Base-by-base conservation (phyloP, 1,140 invertebrate genomes). In the Drosophila guanche region DNA sequence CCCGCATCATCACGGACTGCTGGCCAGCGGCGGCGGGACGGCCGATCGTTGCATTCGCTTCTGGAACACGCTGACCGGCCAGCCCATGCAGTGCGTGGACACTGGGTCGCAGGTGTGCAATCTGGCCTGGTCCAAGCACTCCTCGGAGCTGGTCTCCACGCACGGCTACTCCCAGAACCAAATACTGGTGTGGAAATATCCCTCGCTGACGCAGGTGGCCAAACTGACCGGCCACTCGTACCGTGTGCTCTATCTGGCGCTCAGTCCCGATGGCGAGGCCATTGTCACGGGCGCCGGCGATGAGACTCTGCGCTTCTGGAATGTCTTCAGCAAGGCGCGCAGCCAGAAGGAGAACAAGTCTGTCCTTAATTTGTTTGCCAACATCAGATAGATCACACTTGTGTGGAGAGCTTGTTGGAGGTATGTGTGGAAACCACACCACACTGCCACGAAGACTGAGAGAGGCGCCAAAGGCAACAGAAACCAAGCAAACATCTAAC, bases 151-250 rank as follows among this genome's bases (percentile, higher is more conserved):
- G 85, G 98, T 99, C 61, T 99, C 97, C 83, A 99, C 99, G 1
- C 99, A 99, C 92, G 99, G 99, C 0, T 99, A 99, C 90, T 99
- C 98, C 25, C 99, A 99, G 91, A 99, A 99, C 92, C 99, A 99
- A 93, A 99, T 99, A 55, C 92, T 99, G 8, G 98, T 99, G 0
- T 99, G 99, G 99, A 99, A 99, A 89, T 99, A 99, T 92, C 99
- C 99, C 1, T 97, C 97, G 67, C 92, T 99, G 48, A 97, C 97
- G 4, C 94, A 93, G 92, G 98, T 99, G 48, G 98, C 98, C 22
- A 99, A 99, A 93, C 93, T 99, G 50, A 99, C 98, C 1, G 99
- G 99, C 2, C 99, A 99, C 92, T 98, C 98, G 22, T 99, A 98
- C 91, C 93, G 99, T 72, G 99, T 99, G 4, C 93, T 99, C 1